Conservation (phyloP, 2,888 invertebrate genomes). For the Stenchaetothrips biformis region DNA sequence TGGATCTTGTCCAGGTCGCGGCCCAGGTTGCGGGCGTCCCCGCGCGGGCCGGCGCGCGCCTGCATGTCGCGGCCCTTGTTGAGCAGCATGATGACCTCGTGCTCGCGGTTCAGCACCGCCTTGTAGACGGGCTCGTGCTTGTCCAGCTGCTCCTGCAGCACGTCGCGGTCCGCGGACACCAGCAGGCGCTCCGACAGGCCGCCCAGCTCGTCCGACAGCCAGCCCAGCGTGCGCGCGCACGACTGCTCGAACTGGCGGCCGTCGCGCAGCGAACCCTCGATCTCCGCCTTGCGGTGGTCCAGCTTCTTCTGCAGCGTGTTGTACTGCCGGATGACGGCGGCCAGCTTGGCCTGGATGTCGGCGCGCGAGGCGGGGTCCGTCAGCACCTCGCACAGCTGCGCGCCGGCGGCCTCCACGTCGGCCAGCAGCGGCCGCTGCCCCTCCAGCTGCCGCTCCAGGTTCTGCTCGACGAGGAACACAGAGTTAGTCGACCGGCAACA, state of each 20-base stretch:
- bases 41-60: constrained; percentile 48
- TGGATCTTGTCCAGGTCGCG: constrained; percentile 84
- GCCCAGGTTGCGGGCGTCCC: constrained; percentile 61
- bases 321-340: constrained; percentile 81
- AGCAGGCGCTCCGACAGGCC: constrained; percentile 69
- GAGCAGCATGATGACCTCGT: constrained; percentile 88
- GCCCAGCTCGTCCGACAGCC: constrained; percentile 77
- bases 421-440: constrained; percentile 82
- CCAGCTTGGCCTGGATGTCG: constrained; percentile 84
- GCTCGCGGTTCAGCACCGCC: constrained; percentile 82
- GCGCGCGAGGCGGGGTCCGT: constrained; percentile 86
- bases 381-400: constrained; percentile 76
- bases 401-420: constrained; percentile 86
- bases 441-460: constrained; percentile 80
- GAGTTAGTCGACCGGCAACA: no score
- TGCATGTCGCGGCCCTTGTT: constrained; percentile 80
- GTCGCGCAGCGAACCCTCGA: constrained; percentile 78
- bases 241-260: constrained; percentile 86
- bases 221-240: constrained; percentile 82
- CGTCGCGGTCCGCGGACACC: constrained; percentile 79
- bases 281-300: constrained; percentile 83
- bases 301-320: constrained; percentile 83
- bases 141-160: constrained; percentile 79
- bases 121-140: constrained; percentile 85
- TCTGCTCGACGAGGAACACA: constrained; percentile 42